phyloP scores from a whole-genome alignment of 1,140 invertebrate species.

The Drosophila watanabei region DNA sequence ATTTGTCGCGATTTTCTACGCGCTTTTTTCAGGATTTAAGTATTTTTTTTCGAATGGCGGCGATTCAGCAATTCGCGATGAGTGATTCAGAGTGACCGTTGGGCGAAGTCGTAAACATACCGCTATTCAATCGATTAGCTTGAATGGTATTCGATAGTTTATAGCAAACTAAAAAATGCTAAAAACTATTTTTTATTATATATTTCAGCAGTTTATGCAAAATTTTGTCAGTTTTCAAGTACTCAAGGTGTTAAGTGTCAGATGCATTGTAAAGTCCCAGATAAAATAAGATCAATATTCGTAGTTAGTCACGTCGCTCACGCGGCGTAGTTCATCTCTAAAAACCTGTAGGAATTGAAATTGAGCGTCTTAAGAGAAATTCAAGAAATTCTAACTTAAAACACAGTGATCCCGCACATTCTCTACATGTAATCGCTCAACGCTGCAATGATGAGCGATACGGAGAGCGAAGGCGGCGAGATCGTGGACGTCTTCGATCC shows the following conservation, averaged over 20 bases:
- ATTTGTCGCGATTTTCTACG: background rate
- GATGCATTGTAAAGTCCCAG: too few species aligned
- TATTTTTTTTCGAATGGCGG: slow-evolving; percentile 37
- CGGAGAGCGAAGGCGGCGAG: background rate
- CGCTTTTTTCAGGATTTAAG: slow-evolving; percentile 18
- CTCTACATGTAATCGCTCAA: background rate
- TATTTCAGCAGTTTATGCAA: background rate
- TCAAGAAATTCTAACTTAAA: background rate
- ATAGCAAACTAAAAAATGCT: background rate
- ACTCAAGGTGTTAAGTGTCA: too few species aligned
- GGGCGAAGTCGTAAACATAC: background rate
- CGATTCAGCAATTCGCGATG: slow-evolving; percentile 18
- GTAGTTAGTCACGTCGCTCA: slow-evolving; percentile 1
- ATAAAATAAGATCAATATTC: background rate
- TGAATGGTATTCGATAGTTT: slow-evolving; percentile 7
- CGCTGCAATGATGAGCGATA: background rate
- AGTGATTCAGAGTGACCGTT: slow-evolving; percentile 26
- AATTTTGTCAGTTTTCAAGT: background rate
- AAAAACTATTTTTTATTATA: background rate
- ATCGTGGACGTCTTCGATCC: background rate
- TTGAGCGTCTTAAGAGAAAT: slow-evolving; percentile 16
- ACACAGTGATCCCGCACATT: background rate
- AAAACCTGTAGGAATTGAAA: background rate
- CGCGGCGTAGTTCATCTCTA: slow-evolving; percentile 10
- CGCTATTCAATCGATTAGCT: background rate